Evolutionary conservation across 2,888 invertebrate genomes (phyloP).

Genomic region (Romanomermis culicivorax): DNA sequence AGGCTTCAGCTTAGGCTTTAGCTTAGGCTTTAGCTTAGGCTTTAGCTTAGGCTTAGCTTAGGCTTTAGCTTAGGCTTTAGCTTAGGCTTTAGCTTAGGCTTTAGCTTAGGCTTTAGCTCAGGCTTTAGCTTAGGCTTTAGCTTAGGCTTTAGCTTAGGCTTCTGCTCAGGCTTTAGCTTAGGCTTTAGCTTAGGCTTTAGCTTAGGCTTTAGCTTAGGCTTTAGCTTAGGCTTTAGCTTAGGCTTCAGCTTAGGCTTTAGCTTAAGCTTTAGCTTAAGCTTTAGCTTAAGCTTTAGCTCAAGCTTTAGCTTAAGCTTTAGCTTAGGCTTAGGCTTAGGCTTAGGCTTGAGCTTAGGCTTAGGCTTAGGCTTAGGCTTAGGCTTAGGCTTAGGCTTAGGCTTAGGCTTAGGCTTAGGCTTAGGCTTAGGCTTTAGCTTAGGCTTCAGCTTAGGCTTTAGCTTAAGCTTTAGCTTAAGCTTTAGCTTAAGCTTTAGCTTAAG

Average conservation of each 20-base stretch:
- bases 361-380: slow-evolving; percentile 1
- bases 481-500: neutral
- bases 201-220: slow-evolving; percentile 3
- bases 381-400: slow-evolving; percentile 3
- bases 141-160: slow-evolving; percentile 3
- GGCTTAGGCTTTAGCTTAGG: slow-evolving; percentile 1
- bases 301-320: neutral
- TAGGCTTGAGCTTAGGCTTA: slow-evolving; percentile 1
- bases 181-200: neutral
- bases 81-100: neutral
- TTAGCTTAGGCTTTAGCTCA: neutral
- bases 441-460: neutral
- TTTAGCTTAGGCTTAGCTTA: neutral
- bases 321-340: slow-evolving; percentile 3
- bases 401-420: slow-evolving; percentile 3
- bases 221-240: slow-evolving; percentile 1
- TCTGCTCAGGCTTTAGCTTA: neutral
- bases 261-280: neutral
- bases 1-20: neutral
- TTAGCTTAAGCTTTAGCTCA: neutral
- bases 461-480: neutral
- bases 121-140: neutral
- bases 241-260: neutral
- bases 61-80: neutral
- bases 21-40: neutral